Evolutionary conservation across 2,797 vertebrate species (phyloP).

Genomic region (Nannoperca obscura): DNA sequence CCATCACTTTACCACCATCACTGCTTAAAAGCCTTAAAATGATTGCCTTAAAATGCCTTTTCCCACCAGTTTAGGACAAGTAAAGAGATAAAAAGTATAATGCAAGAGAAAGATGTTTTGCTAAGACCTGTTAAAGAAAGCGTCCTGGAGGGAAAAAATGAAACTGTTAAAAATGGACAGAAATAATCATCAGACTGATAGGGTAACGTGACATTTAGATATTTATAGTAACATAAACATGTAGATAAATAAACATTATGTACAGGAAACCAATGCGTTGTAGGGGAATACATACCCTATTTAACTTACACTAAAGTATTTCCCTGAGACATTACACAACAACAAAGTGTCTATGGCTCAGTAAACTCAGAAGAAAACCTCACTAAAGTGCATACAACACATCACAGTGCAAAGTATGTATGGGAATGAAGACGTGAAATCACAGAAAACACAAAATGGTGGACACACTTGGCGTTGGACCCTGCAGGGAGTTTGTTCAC

Average conservation of each 20-base stretch:
- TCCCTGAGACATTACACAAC: background rate
- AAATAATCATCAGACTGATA: background rate
- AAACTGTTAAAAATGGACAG: background rate
- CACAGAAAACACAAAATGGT: background rate
- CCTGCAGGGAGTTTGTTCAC: background rate
- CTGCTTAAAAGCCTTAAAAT: slow-evolving; percentile 86
- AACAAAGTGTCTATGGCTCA: background rate
- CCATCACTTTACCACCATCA: slow-evolving; percentile 82
- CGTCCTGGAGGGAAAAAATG: slow-evolving; percentile 65
- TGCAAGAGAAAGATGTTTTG: slow-evolving; percentile 65
- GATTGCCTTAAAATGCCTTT: too few relatives aligned
- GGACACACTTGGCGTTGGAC: background rate
- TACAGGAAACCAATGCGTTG: background rate
- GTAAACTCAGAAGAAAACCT: background rate
- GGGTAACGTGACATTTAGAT: background rate
- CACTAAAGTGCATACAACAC: background rate
- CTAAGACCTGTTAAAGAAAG: slow-evolving; percentile 54
- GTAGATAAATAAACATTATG: background rate
- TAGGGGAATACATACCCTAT: background rate
- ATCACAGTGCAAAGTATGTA: background rate
- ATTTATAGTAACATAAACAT: background rate
- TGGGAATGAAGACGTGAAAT: background rate
- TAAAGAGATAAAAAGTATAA: slow-evolving; percentile 74
- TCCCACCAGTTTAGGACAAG: slow-evolving; percentile 79
- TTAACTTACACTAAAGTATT: background rate